Percentiles rank a stretch among this genome's conserved stretches.
Conservation (phyloP, 1,140 invertebrate species). For the Hycleus phaleratus region DNA sequence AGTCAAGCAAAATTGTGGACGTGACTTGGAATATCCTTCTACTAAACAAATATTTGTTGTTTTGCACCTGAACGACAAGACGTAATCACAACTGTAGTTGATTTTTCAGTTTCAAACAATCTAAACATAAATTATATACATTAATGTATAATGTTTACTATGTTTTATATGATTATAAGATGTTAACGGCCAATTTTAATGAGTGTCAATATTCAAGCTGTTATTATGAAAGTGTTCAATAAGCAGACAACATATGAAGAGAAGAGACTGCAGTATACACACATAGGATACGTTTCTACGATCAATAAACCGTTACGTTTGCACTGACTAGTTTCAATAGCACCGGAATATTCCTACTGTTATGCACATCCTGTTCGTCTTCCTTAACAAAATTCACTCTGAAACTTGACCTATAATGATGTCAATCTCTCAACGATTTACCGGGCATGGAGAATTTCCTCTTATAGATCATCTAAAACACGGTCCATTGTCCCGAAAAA, state of each 20-base stretch:
- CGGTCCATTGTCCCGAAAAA: too few relatives aligned
- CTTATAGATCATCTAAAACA: too few relatives aligned
- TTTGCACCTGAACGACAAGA: neutral
- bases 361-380: constrained; percentile 11
- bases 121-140: too few relatives aligned
- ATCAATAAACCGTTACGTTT: constrained; percentile 10
- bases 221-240: constrained; percentile 8
- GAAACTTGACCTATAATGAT: constrained; percentile 14
- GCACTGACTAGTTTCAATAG: constrained; percentile 6
- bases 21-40: constrained; percentile 7
- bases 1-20: constrained; percentile 13
- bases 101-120: too few relatives aligned
- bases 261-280: neutral
- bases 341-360: constrained; percentile 6
- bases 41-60: constrained; percentile 11
- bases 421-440: constrained; percentile 9
- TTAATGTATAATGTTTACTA: too few relatives aligned
- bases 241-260: constrained; percentile 5
- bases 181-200: too few relatives aligned
- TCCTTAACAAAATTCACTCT: constrained; percentile 6
- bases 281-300: neutral
- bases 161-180: too few relatives aligned
- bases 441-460: neutral
- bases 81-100: too few relatives aligned
- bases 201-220: neutral